Evolutionary conservation across 2,797 vertebrate genomes (phyloP).

Genomic region (Sebastes kiyomatsui): DNA sequence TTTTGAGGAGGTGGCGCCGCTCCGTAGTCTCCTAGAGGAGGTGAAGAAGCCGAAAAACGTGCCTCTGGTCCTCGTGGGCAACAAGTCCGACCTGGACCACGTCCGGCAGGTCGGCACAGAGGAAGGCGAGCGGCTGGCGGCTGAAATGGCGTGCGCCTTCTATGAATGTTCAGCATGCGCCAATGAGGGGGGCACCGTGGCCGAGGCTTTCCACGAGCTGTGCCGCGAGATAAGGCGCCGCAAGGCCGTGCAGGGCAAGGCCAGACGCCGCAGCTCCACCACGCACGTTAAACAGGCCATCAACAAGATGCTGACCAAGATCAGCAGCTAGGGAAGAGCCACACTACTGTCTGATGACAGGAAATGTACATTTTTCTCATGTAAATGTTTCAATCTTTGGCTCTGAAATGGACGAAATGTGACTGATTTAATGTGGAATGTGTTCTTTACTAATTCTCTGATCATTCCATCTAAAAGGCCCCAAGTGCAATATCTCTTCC

Average conservation of each 20-base stretch:
- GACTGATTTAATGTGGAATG: constrained; percentile 29
- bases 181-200: constrained; percentile 89
- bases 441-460: constrained; percentile 21
- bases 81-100: constrained; percentile 97
- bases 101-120: constrained; percentile 93
- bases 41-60: constrained; percentile 95
- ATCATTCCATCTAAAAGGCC: background rate
- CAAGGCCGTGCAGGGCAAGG: constrained; percentile 94
- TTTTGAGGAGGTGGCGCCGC: constrained; percentile 92
- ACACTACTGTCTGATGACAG: fast-evolving
- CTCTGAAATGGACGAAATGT: constrained; percentile 17
- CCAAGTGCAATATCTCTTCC: background rate
- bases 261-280: constrained; percentile 94
- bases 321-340: constrained; percentile 89
- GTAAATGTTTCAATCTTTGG: constrained; percentile 19
- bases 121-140: constrained; percentile 95
- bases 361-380: constrained; percentile 4
- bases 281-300: constrained; percentile 98
- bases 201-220: constrained; percentile 94
- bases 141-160: constrained; percentile 95
- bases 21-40: constrained; percentile 92
- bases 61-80: constrained; percentile 94
- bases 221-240: constrained; percentile 93
- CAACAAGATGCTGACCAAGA: constrained; percentile 99
- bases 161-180: constrained; percentile 97